Evolutionary conservation across 2,797 vertebrate genomes (phyloP), one percentile per base, ranked within the genome.

Genomic region (Clarias fuscus): DNA sequence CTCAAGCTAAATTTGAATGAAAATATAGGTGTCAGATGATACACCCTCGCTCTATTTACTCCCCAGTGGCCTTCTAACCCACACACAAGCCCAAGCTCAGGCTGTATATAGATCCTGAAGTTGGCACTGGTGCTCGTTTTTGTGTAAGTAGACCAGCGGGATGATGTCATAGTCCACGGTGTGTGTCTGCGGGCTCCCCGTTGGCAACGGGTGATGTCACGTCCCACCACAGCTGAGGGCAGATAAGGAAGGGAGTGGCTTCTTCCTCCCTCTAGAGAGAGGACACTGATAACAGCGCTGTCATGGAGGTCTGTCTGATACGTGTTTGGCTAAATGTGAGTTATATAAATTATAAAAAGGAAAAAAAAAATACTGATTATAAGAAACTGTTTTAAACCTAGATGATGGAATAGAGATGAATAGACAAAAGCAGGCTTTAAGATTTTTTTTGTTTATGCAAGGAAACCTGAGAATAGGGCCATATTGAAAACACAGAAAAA

Each of bases 121-220:
- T 64, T 86, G n/a, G 71, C 53, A 40, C 43, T 88, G 87, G 77
- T 86, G 86, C 40, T 37, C 62, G 81, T 14, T 86, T 86, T 65
- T 59, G 48, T 85, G 67, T 89, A 84, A 86, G 70, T 65, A 83
- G 59, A 88, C 70, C 27, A 70, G 80, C 13, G 81, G 85, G 58
- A 82, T 85, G 68, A 88, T 86, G 68, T 88, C 78, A 85, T 85
- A 61, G 27, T 20, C 80, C 77, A 71, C 59, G 13, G 33, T 14
- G 37, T 70, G 75, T 37, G 7, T 68, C 78, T 70, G 48, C 33
- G 33, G 73, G 82, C 33, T 79, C 40, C 68, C 27, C 80, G 71
- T 94, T 92, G 59, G 79, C 86, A 61, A 71, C n/a, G 64, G 68
- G 62, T 94, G 92, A 94, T 91, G 94, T 95, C 93, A 95, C 82